These are phyloP conservation scores for Callyntrura sp. DNA, from an alignment of 2,888 invertebrate species.

Conservation along the genomic window DNA sequence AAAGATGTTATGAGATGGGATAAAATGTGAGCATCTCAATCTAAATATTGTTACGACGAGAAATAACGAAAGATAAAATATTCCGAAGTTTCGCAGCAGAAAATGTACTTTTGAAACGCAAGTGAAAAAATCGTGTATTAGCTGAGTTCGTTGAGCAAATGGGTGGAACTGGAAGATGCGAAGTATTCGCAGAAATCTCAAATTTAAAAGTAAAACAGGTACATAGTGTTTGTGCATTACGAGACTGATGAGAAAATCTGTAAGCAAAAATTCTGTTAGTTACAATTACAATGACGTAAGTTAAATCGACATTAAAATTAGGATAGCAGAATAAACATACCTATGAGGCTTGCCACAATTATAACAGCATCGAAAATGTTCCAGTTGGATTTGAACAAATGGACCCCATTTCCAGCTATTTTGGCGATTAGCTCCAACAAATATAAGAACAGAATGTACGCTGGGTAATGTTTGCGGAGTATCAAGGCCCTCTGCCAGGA, in stretches of 20 bases:
- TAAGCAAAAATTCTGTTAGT: too few species aligned
- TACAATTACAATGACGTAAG: neutral
- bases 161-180: conserved; percentile 66
- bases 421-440: conserved; percentile 31
- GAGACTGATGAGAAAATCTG: conserved; percentile 52
- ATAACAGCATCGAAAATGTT: conserved; percentile 62
- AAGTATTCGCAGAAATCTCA: conserved; percentile 66
- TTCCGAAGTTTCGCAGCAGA: neutral
- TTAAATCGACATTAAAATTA: neutral
- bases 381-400: conserved; percentile 62
- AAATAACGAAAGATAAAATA: conserved; percentile 36
- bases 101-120: neutral
- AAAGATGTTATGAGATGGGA: neutral
- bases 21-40: conserved; percentile 40
- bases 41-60: conserved; percentile 32
- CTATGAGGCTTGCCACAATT: conserved; percentile 11
- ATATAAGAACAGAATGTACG: conserved; percentile 68
- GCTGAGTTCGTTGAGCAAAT: conserved; percentile 6
- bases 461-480: conserved; percentile 69
- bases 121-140: conserved; percentile 14
- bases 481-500: conserved; percentile 61
- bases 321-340: neutral
- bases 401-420: conserved; percentile 63
- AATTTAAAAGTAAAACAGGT: conserved; percentile 36
- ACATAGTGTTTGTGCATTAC: conserved; percentile 13